These are phyloP conservation scores for Petrophora chlorosata DNA, from an alignment of 2,888 invertebrate species.

Conservation along the genomic window DNA sequence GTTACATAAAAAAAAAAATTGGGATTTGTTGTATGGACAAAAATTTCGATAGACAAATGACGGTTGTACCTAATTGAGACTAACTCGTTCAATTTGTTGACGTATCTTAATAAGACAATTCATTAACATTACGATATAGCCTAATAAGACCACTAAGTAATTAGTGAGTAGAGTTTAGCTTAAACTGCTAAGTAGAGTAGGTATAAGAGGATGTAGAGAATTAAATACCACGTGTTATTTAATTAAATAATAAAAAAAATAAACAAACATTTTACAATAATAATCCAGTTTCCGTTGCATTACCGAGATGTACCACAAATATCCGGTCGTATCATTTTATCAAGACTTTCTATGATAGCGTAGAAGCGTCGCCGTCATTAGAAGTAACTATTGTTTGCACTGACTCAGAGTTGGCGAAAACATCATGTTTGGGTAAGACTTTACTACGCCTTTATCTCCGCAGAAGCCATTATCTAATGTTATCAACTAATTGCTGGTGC, in stretches of 20 bases:
- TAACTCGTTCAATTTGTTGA: too few relatives aligned
- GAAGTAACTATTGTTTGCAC: constrained; percentile 49
- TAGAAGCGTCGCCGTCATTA: constrained; percentile 42
- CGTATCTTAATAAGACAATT: too few relatives aligned
- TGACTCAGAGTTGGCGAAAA: constrained; percentile 79
- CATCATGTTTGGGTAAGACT: constrained; percentile 72
- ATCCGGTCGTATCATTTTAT: constrained; percentile 65
- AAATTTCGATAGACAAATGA: too few relatives aligned
- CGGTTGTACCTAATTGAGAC: too few relatives aligned
- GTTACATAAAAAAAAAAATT: too few relatives aligned
- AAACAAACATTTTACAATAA: constrained; percentile 13
- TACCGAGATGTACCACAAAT: constrained; percentile 40
- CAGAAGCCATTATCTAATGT: constrained; percentile 73
- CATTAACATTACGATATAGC: too few relatives aligned
- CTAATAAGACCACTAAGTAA: too few relatives aligned
- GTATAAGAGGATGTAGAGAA: constrained; percentile 3
- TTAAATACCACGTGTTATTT: constrained; percentile 8
- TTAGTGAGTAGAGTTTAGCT: too few relatives aligned
- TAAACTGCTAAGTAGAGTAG: too few relatives aligned
- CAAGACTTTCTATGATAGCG: constrained; percentile 47
- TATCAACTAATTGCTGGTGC: constrained; percentile 73
- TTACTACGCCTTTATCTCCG: constrained; percentile 62
- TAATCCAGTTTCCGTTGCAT: constrained; percentile 54
- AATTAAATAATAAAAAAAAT: constrained; percentile 7
- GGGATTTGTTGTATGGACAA: too few relatives aligned